Percentiles rank a stretch among this genome's conserved stretches.
phyloP scores from a whole-genome alignment of 2,797 vertebrate species.

The Nasua narica region DNA sequence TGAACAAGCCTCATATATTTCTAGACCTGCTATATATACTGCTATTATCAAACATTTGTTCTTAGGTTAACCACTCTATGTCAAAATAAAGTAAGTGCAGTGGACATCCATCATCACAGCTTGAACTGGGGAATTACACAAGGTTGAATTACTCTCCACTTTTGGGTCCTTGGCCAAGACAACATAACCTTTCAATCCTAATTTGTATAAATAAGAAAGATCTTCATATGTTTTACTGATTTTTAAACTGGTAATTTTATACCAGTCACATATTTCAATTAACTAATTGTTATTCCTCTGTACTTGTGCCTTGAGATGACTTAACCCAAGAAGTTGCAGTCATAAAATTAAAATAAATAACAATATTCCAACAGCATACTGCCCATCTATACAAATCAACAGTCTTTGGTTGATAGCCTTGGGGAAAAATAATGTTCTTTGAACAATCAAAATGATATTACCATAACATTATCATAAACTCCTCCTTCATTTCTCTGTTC shows the following conservation, averaged over 20 bases:
- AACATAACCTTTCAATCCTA: conserved; percentile 52
- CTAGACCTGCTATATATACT: conserved; percentile 26
- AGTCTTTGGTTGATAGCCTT: conserved; percentile 40
- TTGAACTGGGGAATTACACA: conserved; percentile 13
- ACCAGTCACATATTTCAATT: conserved; percentile 55
- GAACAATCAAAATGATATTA: conserved; percentile 40
- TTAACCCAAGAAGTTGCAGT: conserved; percentile 49
- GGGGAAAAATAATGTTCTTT: conserved; percentile 16
- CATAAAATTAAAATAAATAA: conserved; percentile 67
- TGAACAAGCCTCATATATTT: conserved; percentile 36
- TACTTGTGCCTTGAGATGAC: conserved; percentile 64
- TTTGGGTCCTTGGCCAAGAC: conserved; percentile 57
- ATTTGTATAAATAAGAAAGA: conserved; percentile 65
- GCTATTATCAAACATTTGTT: neutral
- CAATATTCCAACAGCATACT: neutral
- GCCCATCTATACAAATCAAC: conserved; percentile 25
- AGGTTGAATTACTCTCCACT: conserved; percentile 53
- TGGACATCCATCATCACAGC: conserved; percentile 30
- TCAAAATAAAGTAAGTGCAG: conserved; percentile 46
- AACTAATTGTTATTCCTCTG: conserved; percentile 73
- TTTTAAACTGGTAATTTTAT: conserved; percentile 70
- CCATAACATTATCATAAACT: conserved; percentile 19
- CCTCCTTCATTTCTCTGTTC: neutral
- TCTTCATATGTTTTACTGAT: conserved; percentile 53
- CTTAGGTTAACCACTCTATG: conserved; percentile 29